phyloP scores from a whole-genome alignment of 2,888 invertebrate species.

The Ectemnius cavifrons region DNA sequence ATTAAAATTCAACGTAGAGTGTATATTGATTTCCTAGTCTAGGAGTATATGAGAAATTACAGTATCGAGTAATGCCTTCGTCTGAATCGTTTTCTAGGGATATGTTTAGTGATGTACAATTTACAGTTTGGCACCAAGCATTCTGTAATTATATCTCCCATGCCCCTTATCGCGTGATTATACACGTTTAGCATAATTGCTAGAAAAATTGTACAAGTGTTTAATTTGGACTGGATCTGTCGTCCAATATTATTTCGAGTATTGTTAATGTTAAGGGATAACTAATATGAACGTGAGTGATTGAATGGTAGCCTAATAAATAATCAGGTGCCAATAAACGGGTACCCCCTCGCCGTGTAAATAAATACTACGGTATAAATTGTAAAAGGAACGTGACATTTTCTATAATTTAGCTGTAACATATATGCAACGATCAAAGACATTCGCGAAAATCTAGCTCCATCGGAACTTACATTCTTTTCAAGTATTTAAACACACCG shows the following conservation, averaged over 20 bases:
- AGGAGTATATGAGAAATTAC: conserved; percentile 39
- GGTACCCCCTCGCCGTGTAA: conserved; percentile 51
- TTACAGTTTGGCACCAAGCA: conserved; percentile 20
- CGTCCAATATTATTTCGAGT: conserved; percentile 41
- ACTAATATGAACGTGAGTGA: conserved; percentile 32
- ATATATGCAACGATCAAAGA: conserved; percentile 66
- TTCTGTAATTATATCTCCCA: conserved; percentile 1
- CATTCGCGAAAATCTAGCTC: conserved; percentile 44
- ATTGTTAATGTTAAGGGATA: conserved; percentile 58
- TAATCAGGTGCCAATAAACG: conserved; percentile 49
- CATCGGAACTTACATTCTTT: conserved; percentile 52
- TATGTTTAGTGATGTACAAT: conserved; percentile 35
- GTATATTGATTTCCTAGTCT: conserved; percentile 50
- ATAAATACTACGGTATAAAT: conserved; percentile 48
- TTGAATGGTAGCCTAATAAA: conserved; percentile 44
- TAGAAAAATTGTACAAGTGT: neutral
- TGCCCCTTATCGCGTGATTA: neutral
- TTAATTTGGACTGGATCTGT: conserved; percentile 17
- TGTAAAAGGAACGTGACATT: conserved; percentile 59
- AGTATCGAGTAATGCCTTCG: conserved; percentile 29
- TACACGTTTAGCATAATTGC: neutral
- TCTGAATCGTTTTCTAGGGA: conserved; percentile 29
- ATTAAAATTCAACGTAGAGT: conserved; percentile 40
- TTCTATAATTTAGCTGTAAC: conserved; percentile 64
- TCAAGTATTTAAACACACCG: conserved; percentile 50